Conservation (phyloP, 2,888 invertebrate species). For the Crossocerus cetratus region DNA sequence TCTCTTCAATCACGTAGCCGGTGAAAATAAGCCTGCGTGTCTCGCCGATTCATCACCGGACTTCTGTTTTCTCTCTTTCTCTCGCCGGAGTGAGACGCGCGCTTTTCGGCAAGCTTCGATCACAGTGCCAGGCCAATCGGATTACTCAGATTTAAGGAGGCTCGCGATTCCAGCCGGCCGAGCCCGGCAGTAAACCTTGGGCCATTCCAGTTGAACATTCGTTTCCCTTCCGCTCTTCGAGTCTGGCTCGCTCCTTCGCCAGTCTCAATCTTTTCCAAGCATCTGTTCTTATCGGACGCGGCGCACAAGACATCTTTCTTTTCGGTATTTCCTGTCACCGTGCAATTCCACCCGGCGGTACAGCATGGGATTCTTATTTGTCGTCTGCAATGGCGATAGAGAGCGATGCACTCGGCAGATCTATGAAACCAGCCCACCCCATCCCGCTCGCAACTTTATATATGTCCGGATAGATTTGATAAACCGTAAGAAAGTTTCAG, state of each 20-base stretch:
- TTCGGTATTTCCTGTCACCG: slow-evolving; percentile 31
- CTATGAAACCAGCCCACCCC: slow-evolving; percentile 27
- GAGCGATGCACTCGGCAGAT: slow-evolving; percentile 24
- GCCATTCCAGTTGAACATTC: slow-evolving; percentile 59
- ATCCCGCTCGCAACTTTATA: slow-evolving; percentile 16
- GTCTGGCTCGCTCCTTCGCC: slow-evolving; percentile 23
- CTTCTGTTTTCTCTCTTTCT: background rate
- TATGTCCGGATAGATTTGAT: slow-evolving; percentile 19
- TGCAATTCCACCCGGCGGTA: slow-evolving; percentile 1
- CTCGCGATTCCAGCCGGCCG: slow-evolving; percentile 62
- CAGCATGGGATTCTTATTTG: background rate
- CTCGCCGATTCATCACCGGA: slow-evolving; percentile 4
- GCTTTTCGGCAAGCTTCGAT: slow-evolving; percentile 62
- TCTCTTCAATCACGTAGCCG: slow-evolving; percentile 34
- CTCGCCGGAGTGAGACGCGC: background rate
- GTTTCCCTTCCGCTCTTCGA: slow-evolving; percentile 32
- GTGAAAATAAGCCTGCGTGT: slow-evolving; percentile 9
- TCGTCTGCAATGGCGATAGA: slow-evolving; percentile 29
- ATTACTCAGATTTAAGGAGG: slow-evolving; percentile 63
- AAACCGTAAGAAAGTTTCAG: slow-evolving; percentile 15
- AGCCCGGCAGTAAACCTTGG: slow-evolving; percentile 62
- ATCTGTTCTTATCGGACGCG: slow-evolving; percentile 7
- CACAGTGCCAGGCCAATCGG: slow-evolving; percentile 44
- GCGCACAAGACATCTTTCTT: slow-evolving; percentile 26
- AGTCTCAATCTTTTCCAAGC: slow-evolving; percentile 33